Percentiles rank a stretch among this genome's conserved stretches.
Conservation (phyloP, 2,113 vertebrate species). For the Uropsilus gracilis region DNA sequence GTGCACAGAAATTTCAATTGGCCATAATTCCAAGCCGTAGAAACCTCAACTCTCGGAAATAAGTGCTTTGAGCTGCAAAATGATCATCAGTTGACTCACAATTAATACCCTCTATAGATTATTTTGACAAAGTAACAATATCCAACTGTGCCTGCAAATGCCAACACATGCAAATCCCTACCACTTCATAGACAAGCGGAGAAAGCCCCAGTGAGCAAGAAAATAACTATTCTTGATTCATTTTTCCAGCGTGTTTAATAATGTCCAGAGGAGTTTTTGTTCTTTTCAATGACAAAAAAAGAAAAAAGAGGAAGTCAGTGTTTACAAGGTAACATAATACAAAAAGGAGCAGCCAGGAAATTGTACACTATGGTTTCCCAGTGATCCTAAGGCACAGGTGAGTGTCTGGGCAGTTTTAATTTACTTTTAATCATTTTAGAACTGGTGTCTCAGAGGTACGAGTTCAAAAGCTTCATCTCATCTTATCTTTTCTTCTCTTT, state of each 20-base stretch:
- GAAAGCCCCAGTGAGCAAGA: neutral
- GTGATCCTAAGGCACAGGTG: neutral
- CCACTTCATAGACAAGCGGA: neutral
- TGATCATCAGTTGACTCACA: slow-evolving; percentile 46
- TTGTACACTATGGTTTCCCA: slow-evolving; percentile 42
- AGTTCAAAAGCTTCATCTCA: slow-evolving; percentile 52
- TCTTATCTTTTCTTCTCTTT: neutral
- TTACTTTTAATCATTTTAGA: slow-evolving; percentile 80
- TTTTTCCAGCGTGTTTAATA: neutral
- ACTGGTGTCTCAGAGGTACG: slow-evolving; percentile 49
- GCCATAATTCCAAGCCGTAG: slow-evolving; percentile 1
- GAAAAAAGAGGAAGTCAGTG: slow-evolving; percentile 21
- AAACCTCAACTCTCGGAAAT: slow-evolving; percentile 45
- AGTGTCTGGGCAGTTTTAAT: slow-evolving; percentile 76
- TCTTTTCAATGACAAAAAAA: slow-evolving; percentile 53
- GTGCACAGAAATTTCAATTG: neutral
- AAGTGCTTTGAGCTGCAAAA: slow-evolving; percentile 26
- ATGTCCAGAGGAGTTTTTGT: slow-evolving; percentile 40
- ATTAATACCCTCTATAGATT: slow-evolving; percentile 67
- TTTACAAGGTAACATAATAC: slow-evolving; percentile 65
- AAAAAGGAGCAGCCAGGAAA: slow-evolving; percentile 53
- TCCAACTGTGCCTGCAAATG: slow-evolving; percentile 56
- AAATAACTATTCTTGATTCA: neutral
- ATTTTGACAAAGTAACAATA: slow-evolving; percentile 56
- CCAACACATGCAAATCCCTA: neutral